phyloP scores from a whole-genome alignment of 2,797 vertebrate genomes.

The Microctenopoma steveboyesi region DNA sequence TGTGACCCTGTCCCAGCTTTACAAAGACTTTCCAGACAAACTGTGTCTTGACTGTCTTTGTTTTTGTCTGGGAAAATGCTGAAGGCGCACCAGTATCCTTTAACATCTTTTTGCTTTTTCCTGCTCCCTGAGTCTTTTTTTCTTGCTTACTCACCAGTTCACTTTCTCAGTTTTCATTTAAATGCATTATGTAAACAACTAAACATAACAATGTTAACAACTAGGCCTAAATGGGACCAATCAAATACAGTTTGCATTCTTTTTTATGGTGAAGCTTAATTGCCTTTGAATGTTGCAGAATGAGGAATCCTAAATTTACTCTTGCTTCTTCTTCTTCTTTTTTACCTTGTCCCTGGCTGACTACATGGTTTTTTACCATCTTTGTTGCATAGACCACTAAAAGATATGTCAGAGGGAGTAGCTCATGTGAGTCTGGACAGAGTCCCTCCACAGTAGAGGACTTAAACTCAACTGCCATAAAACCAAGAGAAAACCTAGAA shows the following conservation, averaged over 20 bases:
- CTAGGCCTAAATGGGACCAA: background rate
- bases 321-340: constrained; percentile 16
- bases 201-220: no score
- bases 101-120: constrained; percentile 2
- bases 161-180: constrained; percentile 1
- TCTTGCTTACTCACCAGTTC: background rate
- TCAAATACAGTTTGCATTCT: constrained; percentile 2
- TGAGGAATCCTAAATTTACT: constrained; percentile 27
- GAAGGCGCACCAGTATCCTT: constrained; percentile 18
- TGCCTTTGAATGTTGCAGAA: constrained; percentile 13
- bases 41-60: constrained; percentile 45
- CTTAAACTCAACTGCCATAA: background rate
- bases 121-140: background rate
- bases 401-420: constrained; percentile 43
- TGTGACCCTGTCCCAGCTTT: constrained; percentile 35
- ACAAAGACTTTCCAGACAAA: constrained; percentile 53
- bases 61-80: constrained; percentile 58
- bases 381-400: constrained; percentile 44
- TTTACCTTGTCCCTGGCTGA: constrained; percentile 32
- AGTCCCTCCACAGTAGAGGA: constrained; percentile 16
- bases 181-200: constrained; percentile 1
- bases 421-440: constrained; percentile 11
- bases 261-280: constrained; percentile 14
- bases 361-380: constrained; percentile 22
- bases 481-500: constrained; percentile 2